Evolutionary conservation across 2,888 invertebrate genomes (phyloP).

Genomic region (Meiosimyza platycephala): DNA sequence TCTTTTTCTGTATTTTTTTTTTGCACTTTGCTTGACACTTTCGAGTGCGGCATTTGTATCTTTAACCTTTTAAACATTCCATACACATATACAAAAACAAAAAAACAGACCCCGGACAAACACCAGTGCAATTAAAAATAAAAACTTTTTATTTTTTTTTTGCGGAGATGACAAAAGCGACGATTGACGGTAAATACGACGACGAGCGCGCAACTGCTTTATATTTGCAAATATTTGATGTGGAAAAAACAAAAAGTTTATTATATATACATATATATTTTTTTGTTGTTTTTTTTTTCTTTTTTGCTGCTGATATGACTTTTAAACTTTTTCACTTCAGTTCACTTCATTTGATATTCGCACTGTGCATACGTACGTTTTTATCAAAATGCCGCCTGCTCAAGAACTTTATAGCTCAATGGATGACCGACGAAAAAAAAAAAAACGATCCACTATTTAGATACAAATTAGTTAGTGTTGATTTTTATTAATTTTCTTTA

Average conservation of each 20-base stretch:
- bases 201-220: too few relatives aligned
- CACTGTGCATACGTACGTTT: too few relatives aligned
- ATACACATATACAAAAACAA: constrained; percentile 1
- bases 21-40: constrained; percentile 40
- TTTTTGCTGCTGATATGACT: background rate
- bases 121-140: background rate
- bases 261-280: constrained; percentile 2
- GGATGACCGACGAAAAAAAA: too few relatives aligned
- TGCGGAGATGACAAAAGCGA: too few relatives aligned
- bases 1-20: background rate
- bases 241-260: background rate
- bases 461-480: too few relatives aligned
- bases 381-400: too few relatives aligned
- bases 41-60: constrained; percentile 46
- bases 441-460: too few relatives aligned
- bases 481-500: too few relatives aligned
- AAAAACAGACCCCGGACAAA: background rate
- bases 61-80: constrained; percentile 40
- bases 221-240: background rate
- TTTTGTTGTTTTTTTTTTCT: background rate
- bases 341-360: background rate
- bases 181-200: too few relatives aligned
- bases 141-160: too few relatives aligned
- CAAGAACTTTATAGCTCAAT: too few relatives aligned
- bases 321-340: background rate